Base-by-base conservation (phyloP, 2,797 vertebrate genomes). In the Sebastes itinus region DNA sequence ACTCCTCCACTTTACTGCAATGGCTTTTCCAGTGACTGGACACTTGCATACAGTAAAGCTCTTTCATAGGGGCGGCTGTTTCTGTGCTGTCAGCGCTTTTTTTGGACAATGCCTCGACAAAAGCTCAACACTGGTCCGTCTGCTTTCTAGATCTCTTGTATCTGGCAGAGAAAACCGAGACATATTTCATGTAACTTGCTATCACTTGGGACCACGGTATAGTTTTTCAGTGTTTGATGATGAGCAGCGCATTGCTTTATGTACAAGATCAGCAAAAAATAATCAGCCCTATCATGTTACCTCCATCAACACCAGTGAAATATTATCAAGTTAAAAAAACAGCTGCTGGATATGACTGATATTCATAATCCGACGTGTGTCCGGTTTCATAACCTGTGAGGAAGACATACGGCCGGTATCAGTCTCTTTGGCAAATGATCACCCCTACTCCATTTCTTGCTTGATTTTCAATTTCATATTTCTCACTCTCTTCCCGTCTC, bases 11-110 rank as follows among this genome's bases (percentile, higher is more conserved):
- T 87, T 89, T 83, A 73, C 83, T 77, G 79, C 81, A 76, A 96
- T 92, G 80, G 84, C 85, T 95, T 96, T 95, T 92, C 92, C 95
- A 96, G 92, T 65, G 67, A 83, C 77, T 70, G 80, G 87, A 89
- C 89, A 84, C 86, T 89, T 82, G 62, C 72, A 84, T 75, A 77
- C 80, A 88, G 85, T 83, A 35, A 80, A 80, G 80, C 65, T 86
- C 81, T 87, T 87, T 87, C 77, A 81, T 65, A 10, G 67, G 49
- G 46, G 60, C 72, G 64, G 76, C 33, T 20, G 49, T 83, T 86
- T 80, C 77, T 86, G 49, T 55, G 38, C 61, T 74, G 92, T 94
- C 93, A 92, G 87, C 86, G 62, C 71, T 81, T 91, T 87, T 79
- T 52, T 83, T 77, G 67, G 78, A 92, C 82, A 82, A 87, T 87